Evolutionary conservation across 2,113 vertebrate genomes (phyloP).

Genomic region (Anolis sagrei): DNA sequence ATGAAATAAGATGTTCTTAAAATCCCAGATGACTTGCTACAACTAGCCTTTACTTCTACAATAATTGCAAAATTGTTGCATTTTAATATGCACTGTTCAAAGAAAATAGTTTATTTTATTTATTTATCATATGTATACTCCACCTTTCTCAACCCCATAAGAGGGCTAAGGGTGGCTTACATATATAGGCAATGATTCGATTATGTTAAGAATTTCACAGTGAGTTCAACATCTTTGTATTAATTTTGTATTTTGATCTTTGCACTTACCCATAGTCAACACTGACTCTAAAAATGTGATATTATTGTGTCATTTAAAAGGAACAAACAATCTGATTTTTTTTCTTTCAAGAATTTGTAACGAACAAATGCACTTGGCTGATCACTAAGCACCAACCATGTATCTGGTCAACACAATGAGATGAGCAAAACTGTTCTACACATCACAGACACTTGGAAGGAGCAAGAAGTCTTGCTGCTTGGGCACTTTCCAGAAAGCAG

Average conservation of each 20-base stretch:
- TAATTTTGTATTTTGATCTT: background rate
- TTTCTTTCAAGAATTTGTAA: background rate
- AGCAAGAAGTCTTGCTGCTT: background rate
- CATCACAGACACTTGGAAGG: too few species aligned
- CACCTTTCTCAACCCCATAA: too few species aligned
- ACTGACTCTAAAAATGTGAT: background rate
- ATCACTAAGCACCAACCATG: background rate
- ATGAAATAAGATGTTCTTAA: background rate
- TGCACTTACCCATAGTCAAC: background rate
- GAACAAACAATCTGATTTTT: background rate
- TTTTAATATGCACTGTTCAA: background rate
- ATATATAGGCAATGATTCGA: too few species aligned
- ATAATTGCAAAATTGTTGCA: too few species aligned
- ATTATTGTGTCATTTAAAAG: background rate
- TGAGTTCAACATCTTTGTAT: background rate
- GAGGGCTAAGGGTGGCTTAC: too few species aligned
- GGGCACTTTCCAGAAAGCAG: background rate
- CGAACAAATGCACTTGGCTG: background rate
- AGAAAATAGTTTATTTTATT: too few species aligned
- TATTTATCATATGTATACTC: too few species aligned
- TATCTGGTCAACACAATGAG: background rate
- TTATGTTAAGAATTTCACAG: background rate
- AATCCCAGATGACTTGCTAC: background rate
- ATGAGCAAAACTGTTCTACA: background rate
- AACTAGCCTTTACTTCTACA: too few species aligned